Evolutionary conservation across 2,888 invertebrate genomes (phyloP).

Genomic region (Antheraea assamensis): DNA sequence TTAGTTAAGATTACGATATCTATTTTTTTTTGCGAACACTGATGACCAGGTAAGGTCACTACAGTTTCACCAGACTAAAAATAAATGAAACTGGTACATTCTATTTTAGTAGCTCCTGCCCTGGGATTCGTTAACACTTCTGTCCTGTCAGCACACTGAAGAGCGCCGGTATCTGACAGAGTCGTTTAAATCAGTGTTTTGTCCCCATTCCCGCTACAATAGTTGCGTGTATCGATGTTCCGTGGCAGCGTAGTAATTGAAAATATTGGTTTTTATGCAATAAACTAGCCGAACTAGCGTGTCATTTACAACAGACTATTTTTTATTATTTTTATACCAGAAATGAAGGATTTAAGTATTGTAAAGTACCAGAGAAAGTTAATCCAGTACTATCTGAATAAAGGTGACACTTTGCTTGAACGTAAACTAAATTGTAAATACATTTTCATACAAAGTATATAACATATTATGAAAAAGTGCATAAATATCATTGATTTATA

Average conservation of each 20-base stretch:
- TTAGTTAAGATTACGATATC: too few relatives aligned
- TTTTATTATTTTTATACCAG: background rate
- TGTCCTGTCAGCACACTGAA: constrained; percentile 3
- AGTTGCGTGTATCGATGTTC: constrained; percentile 8
- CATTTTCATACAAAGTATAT: too few relatives aligned
- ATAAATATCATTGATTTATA: too few relatives aligned
- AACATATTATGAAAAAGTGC: too few relatives aligned
- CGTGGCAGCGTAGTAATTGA: constrained; percentile 6
- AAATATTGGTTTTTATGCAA: constrained; percentile 12
- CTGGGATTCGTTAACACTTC: constrained; percentile 2
- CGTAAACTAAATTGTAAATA: too few relatives aligned
- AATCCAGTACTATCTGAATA: background rate
- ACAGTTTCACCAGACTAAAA: background rate
- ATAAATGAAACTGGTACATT: background rate
- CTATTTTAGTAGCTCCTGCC: background rate
- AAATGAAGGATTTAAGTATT: background rate
- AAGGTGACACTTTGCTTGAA: too few relatives aligned
- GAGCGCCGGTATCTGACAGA: constrained; percentile 12
- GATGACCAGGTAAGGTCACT: too few relatives aligned
- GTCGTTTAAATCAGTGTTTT: background rate
- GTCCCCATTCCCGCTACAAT: background rate
- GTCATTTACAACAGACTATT: background rate
- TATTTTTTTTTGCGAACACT: too few relatives aligned
- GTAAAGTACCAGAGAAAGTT: background rate
- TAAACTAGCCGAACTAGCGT: background rate